These are phyloP conservation scores for Eubasilissa regina DNA, from an alignment of 1,140 invertebrate genomes.

Conservation along the genomic window DNA sequence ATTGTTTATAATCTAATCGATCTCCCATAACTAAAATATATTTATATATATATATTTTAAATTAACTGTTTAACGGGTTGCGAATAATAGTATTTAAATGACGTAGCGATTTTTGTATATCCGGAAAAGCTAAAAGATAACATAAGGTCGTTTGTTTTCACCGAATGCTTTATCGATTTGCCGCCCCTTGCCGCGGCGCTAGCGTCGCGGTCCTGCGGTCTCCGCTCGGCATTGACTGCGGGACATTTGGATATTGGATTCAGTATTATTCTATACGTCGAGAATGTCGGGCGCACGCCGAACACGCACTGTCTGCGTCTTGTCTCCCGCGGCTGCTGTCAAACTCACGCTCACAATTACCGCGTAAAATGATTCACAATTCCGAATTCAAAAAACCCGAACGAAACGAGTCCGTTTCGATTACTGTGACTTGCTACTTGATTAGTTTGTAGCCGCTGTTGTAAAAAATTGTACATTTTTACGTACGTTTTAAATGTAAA, in stretches of 20 bases:
- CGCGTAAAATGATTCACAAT: slow-evolving; percentile 23
- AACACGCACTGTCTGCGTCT: not conserved
- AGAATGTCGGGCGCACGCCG: not conserved
- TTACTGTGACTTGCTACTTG: not conserved
- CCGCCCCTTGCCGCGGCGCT: slow-evolving; percentile 21
- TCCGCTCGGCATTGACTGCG: not conserved
- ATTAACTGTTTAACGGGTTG: no score
- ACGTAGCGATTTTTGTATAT: not conserved
- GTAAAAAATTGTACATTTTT: not conserved
- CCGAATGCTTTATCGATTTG: slow-evolving; percentile 18
- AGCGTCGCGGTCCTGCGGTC: not conserved
- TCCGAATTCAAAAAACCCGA: slow-evolving; percentile 8
- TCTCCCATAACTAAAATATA: no score
- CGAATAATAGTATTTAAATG: no score
- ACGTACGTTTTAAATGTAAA: slow-evolving; percentile 3
- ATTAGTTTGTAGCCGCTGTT: not conserved
- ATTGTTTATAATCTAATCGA: no score
- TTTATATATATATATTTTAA: no score
- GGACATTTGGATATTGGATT: not conserved
- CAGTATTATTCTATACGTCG: slow-evolving; percentile 4
- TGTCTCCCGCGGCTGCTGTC: not conserved
- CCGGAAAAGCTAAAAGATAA: slow-evolving; percentile 6
- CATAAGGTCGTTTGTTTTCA: not conserved
- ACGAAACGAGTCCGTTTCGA: not conserved
- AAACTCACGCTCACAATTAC: slow-evolving; percentile 13